Evolutionary conservation across 2,113 vertebrate genomes (phyloP).

Genomic region (Reinhardtius hippoglossoides): DNA sequence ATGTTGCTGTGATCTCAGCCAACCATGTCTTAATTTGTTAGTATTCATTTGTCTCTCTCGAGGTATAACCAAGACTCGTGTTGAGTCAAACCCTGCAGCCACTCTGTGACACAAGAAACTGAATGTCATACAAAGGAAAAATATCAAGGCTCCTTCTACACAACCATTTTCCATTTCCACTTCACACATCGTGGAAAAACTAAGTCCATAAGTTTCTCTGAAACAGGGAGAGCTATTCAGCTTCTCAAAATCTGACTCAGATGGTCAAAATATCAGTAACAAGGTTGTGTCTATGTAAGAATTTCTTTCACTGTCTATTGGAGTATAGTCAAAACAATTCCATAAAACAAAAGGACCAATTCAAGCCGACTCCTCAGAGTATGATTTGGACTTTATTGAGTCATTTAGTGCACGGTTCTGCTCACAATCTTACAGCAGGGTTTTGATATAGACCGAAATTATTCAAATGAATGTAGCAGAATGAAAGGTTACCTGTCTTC

Average conservation of each 20-base stretch:
- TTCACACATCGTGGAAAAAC: not conserved
- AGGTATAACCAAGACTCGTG: too few relatives aligned
- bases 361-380: not conserved
- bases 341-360: not conserved
- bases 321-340: not conserved
- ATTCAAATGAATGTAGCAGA: too few relatives aligned
- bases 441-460: too few relatives aligned
- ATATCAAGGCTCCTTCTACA: not conserved
- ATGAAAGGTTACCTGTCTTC: too few relatives aligned
- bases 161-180: not conserved
- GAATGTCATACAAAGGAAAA: conserved; percentile 31
- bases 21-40: not conserved
- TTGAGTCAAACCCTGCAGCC: not conserved
- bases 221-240: conserved; percentile 4
- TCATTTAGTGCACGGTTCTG: not conserved
- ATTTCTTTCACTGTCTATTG: not conserved
- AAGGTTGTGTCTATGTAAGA: not conserved
- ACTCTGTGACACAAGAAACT: not conserved
- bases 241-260: not conserved
- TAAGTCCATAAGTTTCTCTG: not conserved
- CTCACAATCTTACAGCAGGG: not conserved
- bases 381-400: not conserved
- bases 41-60: not conserved
- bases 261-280: not conserved
- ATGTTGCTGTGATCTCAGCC: not conserved